A percentile compares a stretch with the other conserved stretches of the same genome.
Evolutionary conservation across 2,797 vertebrate species (phyloP).

Genomic region (Pterois miles): DNA sequence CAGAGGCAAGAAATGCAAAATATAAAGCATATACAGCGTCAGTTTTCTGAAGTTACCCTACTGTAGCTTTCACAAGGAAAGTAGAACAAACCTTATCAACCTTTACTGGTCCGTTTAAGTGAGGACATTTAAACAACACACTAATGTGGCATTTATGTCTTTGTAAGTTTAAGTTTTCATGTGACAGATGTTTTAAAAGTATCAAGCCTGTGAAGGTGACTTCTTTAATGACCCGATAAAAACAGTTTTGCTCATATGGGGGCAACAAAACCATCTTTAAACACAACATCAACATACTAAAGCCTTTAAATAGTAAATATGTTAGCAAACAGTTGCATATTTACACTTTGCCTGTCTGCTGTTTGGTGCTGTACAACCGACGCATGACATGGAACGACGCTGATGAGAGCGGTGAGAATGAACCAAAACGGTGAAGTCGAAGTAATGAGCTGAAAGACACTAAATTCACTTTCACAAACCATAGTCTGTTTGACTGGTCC

Average conservation of each 20-base stretch:
- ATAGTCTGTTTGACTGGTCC: no score
- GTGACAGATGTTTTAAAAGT: not conserved
- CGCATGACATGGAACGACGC: no score
- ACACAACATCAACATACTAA: not conserved
- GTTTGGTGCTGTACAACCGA: not conserved
- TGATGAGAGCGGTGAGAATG: not conserved
- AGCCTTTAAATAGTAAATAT: not conserved
- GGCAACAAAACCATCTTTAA: not conserved
- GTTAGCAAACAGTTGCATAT: not conserved
- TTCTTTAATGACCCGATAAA: not conserved
- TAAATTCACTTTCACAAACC: no score
- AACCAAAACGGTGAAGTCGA: not conserved
- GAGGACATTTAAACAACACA: not conserved
- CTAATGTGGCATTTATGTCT: not conserved
- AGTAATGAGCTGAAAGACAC: not conserved
- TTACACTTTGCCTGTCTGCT: not conserved
- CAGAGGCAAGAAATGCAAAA: slow-evolving; percentile 12
- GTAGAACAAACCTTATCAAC: not conserved
- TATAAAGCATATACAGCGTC: not conserved
- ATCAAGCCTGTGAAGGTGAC: not conserved
- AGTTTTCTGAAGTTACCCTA: not conserved
- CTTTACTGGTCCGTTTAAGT: not conserved
- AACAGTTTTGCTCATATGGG: not conserved
- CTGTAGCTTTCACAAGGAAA: no score
- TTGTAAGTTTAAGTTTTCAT: not conserved